phyloP scores from a whole-genome alignment of 1,140 invertebrate species.

The Drosophila tani region DNA sequence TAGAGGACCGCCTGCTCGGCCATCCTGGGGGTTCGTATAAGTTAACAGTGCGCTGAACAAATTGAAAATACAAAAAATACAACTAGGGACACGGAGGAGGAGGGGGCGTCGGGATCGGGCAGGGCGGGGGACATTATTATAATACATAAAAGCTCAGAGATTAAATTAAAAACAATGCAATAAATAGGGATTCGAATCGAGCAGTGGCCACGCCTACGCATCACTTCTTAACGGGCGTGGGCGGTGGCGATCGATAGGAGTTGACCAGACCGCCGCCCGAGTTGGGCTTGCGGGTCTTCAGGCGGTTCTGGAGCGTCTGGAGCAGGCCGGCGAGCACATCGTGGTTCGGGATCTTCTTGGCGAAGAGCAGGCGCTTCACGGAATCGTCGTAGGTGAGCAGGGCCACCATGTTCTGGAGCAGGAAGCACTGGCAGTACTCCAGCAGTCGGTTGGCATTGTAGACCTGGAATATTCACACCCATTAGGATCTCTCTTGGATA shows the following conservation, averaged over 20 bases:
- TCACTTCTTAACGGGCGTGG: slow-evolving; percentile 68
- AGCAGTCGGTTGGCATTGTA: slow-evolving; percentile 94
- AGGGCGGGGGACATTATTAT: slow-evolving; percentile 46
- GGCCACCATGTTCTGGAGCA: slow-evolving; percentile 97
- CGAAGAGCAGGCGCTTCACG: slow-evolving; percentile 94
- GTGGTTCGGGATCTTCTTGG: slow-evolving; percentile 95
- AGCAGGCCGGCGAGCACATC: slow-evolving; percentile 94
- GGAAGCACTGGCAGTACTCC: slow-evolving; percentile 95
- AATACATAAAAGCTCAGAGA: slow-evolving; percentile 68
- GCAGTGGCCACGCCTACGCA: not conserved
- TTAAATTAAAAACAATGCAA: slow-evolving; percentile 76
- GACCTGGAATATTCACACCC: slow-evolving; percentile 86
- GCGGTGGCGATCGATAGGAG: slow-evolving; percentile 72
- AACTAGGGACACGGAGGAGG: slow-evolving; percentile 37
- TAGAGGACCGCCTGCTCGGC: slow-evolving; percentile 56
- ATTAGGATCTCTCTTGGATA: not conserved
- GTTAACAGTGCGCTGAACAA: slow-evolving; percentile 79
- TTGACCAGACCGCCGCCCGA: slow-evolving; percentile 53
- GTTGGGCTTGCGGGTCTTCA: slow-evolving; percentile 86
- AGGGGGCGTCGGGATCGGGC: slow-evolving; percentile 1
- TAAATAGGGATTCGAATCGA: slow-evolving; percentile 61
- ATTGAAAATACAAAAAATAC: slow-evolving; percentile 66
- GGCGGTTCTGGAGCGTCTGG: slow-evolving; percentile 91
- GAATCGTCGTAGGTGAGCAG: slow-evolving; percentile 95
- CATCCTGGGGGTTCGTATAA: slow-evolving; percentile 55